Evolutionary conservation across 2,797 vertebrate genomes (phyloP).

Genomic region (Furcifer pardalis): DNA sequence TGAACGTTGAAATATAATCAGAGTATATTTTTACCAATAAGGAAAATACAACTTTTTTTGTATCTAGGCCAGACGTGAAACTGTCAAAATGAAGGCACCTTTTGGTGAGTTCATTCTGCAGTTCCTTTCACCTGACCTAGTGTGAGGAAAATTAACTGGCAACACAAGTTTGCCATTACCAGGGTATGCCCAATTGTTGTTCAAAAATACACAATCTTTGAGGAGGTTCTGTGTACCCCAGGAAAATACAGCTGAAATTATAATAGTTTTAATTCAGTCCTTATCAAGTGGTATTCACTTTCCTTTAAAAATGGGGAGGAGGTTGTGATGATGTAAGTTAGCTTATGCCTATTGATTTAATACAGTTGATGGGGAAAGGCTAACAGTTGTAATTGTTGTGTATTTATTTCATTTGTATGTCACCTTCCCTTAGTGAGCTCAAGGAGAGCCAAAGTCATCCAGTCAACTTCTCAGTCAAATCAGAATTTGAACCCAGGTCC

Average conservation of each 20-base stretch:
- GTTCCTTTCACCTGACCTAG: no score
- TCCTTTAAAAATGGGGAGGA: neutral
- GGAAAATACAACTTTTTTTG: neutral
- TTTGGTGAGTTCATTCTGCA: no score
- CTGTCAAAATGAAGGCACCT: no score
- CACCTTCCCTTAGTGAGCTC: neutral
- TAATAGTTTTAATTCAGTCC: constrained; percentile 20
- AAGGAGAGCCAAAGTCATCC: neutral
- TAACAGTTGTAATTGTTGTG: neutral
- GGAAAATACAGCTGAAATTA: neutral
- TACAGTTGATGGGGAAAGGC: neutral
- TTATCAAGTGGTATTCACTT: neutral
- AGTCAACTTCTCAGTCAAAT: neutral
- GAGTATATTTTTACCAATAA: constrained; percentile 28
- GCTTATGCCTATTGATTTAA: neutral
- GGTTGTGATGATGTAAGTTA: neutral
- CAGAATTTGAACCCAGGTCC: neutral
- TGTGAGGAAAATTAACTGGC: no score
- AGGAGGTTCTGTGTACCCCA: no score
- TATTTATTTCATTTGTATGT: neutral
- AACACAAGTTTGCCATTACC: no score
- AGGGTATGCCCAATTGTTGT: no score
- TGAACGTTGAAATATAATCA: rapidly evolving
- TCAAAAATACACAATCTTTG: no score
- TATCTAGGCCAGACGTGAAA: no score